Evolutionary conservation across 37 sponge, comb jelly and placozoan species (phyloP), one percentile per base, ranked within the genome.

Genomic region (Geodia barretti): DNA sequence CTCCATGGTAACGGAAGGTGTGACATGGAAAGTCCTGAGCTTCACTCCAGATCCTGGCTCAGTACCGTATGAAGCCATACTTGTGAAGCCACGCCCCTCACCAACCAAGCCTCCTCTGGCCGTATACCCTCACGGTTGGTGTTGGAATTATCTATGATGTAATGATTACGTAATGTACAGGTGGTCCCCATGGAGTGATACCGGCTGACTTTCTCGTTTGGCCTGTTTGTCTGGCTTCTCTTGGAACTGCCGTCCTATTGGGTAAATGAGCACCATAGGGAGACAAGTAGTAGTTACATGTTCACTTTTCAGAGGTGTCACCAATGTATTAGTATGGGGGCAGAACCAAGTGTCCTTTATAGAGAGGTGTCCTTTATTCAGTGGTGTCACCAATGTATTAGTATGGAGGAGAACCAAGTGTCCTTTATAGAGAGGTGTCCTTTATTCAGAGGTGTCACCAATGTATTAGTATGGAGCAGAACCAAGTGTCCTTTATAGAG

Each of bases 171-270:
- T 73, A 25, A 23, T 73, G 47, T 60, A 58, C 63, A 23, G 95
- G 95, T 26, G 97, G 97, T 30, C 97, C 97, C 8, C 95, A 96
- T 67, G 39, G 38, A 28, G 66, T 73, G 17, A 40, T 60, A 28
- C 17, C 72, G 0, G 69, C 80, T 73, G 86, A 89, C 30, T 95
- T 92, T 73, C 37, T 67, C 14, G 72, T 82, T 0, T 84, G 81
- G 77, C 70, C 76, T 0, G 39, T 61, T 1, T 83, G 84, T 32
- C 36, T 96, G 8, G 79, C 84, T 65, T 34, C 25, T 0, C 75
- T 96, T 4, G 97, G 94, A 40, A 91, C 64, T 78, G 83, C 89
- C 36, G 85, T 95, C 2, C 81, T 95, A 61, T 38, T 91, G 42
- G 95, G 94, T 93, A 39, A 77, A 79, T 70, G n/a, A n/a, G n/a